A percentile compares a stretch with the other conserved stretches of the same genome.
Evolutionary conservation across 2,113 vertebrate genomes (phyloP).

Genomic region (Hydrochoerus hydrochaeris): DNA sequence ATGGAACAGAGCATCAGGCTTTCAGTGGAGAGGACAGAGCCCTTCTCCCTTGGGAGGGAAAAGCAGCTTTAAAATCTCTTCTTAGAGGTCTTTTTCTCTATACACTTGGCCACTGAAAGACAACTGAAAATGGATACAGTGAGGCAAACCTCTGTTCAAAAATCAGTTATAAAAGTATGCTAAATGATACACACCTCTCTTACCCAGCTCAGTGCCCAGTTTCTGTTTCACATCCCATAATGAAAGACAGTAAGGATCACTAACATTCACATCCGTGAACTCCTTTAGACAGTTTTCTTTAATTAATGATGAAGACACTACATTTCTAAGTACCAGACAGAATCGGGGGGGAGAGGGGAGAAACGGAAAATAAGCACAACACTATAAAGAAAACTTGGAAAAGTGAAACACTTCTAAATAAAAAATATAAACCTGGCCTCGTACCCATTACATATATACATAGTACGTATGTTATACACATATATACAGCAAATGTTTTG

Average conservation of each 20-base stretch:
- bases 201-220: neutral
- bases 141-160: neutral
- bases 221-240: conserved; percentile 31
- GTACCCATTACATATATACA: conserved; percentile 79
- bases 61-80: neutral
- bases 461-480: conserved; percentile 71
- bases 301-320: conserved; percentile 81
- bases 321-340: conserved; percentile 81
- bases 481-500: conserved; percentile 81
- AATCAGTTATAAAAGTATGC: neutral
- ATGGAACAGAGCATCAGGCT: neutral
- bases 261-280: conserved; percentile 33
- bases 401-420: conserved; percentile 77
- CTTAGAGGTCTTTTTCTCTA: neutral
- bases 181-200: neutral
- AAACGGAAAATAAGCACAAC: conserved; percentile 74
- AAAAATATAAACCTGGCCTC: conserved; percentile 78
- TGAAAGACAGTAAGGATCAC: conserved; percentile 67
- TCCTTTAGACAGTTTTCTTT: conserved; percentile 82
- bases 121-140: neutral
- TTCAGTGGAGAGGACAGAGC: neutral
- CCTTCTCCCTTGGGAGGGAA: neutral
- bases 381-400: conserved; percentile 77
- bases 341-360: neutral
- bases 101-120: neutral